These are phyloP conservation scores for Clepsis dumicolana DNA, from an alignment of 2,888 invertebrate species.

Conservation along the genomic window DNA sequence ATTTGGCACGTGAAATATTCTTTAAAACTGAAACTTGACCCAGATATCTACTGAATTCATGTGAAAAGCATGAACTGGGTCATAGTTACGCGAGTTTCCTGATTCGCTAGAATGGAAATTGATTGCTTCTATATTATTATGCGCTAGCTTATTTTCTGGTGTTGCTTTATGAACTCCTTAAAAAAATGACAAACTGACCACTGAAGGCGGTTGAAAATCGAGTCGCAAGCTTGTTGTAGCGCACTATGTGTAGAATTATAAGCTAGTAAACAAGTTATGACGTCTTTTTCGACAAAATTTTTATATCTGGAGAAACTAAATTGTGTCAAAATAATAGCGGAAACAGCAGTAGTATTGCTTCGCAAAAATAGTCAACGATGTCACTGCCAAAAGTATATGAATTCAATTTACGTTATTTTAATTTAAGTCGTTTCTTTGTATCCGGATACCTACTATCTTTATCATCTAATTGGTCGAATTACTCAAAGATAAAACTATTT, in stretches of 20 bases:
- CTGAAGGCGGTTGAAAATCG: too few species aligned
- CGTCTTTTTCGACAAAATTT: too few species aligned
- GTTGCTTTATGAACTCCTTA: too few species aligned
- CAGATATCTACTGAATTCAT: neutral
- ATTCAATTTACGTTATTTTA: neutral
- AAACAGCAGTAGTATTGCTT: neutral
- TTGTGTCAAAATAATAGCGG: too few species aligned
- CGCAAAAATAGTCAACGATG: neutral
- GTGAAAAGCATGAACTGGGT: neutral
- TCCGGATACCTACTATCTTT: neutral
- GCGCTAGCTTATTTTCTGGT: too few species aligned
- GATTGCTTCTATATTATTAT: neutral
- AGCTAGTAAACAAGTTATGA: too few species aligned
- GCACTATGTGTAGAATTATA: too few species aligned
- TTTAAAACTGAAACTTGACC: constrained; percentile 12
- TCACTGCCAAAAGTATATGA: neutral
- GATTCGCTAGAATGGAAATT: neutral
- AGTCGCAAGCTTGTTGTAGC: too few species aligned
- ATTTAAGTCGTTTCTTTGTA: neutral
- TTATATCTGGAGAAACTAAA: too few species aligned
- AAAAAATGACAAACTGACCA: too few species aligned
- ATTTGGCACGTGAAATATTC: constrained; percentile 14
- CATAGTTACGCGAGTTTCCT: neutral
- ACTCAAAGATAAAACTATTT: neutral
- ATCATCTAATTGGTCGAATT: neutral